Evolutionary conservation across 2,797 vertebrate genomes (phyloP).

Genomic region (Cyclura pinguis): DNA sequence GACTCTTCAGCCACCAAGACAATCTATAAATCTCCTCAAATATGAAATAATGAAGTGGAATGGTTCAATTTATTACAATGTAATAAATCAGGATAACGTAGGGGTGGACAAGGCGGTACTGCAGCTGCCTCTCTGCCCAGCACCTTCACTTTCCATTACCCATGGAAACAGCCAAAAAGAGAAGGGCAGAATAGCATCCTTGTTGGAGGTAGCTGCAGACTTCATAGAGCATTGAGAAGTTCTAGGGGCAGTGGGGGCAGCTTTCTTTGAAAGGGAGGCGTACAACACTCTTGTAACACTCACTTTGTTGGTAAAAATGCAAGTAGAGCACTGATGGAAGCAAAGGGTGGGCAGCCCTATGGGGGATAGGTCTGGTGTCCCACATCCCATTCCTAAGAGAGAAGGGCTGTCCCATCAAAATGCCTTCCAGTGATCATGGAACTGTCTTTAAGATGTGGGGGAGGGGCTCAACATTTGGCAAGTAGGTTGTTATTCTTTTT

Average conservation of each 20-base stretch:
- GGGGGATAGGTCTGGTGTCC: not conserved
- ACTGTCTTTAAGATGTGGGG: too few species aligned
- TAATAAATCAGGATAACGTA: constrained; percentile 79
- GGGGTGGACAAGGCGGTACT: constrained; percentile 72
- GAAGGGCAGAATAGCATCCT: constrained; percentile 7
- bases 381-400: not conserved
- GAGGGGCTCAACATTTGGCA: too few species aligned
- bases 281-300: not conserved
- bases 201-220: not conserved
- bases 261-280: not conserved
- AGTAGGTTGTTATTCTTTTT: too few species aligned
- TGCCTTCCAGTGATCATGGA: not conserved
- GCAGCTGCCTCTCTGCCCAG: constrained; percentile 62
- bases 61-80: constrained; percentile 82
- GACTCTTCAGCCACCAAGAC: constrained; percentile 82
- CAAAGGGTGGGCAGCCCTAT: not conserved
- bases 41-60: constrained; percentile 86
- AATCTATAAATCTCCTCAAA: constrained; percentile 86
- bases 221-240: not conserved
- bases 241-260: not conserved
- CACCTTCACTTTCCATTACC: constrained; percentile 69
- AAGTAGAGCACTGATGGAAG: not conserved
- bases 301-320: not conserved
- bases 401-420: not conserved
- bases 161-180: not conserved